A percentile compares a stretch with the other conserved stretches of the same genome.
Evolutionary conservation across 1,140 invertebrate genomes (phyloP).

Genomic region (Gryllus bimaculatus): DNA sequence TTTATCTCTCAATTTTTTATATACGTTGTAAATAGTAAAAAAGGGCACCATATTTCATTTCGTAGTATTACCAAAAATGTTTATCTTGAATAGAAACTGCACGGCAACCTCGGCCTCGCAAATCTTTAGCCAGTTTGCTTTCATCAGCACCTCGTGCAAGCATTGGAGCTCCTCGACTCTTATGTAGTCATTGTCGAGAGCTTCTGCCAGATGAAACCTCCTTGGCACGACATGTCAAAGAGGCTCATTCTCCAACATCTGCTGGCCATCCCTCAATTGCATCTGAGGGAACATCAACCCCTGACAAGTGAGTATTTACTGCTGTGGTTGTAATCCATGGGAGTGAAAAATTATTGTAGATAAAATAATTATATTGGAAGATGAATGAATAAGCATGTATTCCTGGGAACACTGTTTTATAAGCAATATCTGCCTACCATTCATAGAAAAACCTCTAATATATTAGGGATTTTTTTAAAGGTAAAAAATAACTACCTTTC

Average conservation of each 20-base stretch:
- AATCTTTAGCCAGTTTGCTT: neutral
- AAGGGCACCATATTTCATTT: no score
- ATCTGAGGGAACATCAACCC: constrained; percentile 13
- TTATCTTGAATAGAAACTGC: neutral
- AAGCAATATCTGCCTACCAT: no score
- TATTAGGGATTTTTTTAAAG: no score
- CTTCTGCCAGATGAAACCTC: constrained; percentile 8
- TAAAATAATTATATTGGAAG: no score
- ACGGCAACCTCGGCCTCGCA: neutral
- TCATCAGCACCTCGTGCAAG: neutral
- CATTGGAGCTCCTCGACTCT: neutral
- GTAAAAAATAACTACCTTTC: no score
- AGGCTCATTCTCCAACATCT: constrained; percentile 17
- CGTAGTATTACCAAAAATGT: neutral
- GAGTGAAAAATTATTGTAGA: no score
- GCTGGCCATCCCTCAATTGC: constrained; percentile 11
- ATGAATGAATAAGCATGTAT: no score
- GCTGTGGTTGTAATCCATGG: no score
- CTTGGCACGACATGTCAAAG: constrained; percentile 16
- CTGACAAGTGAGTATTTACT: neutral
- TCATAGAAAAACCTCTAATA: no score
- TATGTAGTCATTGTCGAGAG: constrained; percentile 7
- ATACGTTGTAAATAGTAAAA: no score
- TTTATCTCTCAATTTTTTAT: no score
- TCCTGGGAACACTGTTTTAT: no score